Evolutionary conservation across 2,113 vertebrate genomes (phyloP).

Genomic region (Gymnocephalus cernua): DNA sequence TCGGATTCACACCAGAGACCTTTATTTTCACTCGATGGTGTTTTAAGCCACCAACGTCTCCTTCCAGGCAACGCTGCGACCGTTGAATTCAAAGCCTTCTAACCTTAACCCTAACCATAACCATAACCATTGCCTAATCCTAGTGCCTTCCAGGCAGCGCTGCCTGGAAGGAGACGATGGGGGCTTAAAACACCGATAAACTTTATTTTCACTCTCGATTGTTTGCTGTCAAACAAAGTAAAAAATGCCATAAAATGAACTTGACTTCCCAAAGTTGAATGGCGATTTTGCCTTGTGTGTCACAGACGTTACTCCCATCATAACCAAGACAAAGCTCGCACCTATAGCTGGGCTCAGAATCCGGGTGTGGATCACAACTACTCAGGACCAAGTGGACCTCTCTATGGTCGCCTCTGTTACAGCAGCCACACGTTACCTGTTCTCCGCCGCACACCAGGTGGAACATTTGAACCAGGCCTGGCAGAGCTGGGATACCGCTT

Average conservation of each 20-base stretch:
- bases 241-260: background rate
- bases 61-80: too few species aligned
- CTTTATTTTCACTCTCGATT: background rate
- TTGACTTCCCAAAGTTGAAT: rapidly evolving
- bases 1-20: background rate
- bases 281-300: constrained; percentile 20
- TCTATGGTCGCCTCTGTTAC: constrained; percentile 84
- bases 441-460: constrained; percentile 79
- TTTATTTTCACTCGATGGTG: background rate
- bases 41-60: too few species aligned
- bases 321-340: constrained; percentile 76
- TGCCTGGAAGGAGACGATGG: too few species aligned
- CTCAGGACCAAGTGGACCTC: constrained; percentile 71
- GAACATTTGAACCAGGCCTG: constrained; percentile 77
- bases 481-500: constrained; percentile 80
- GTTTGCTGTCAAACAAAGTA: background rate
- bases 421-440: constrained; percentile 86
- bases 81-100: too few species aligned
- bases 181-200: too few species aligned
- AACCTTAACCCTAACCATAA: too few species aligned
- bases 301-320: constrained; percentile 82
- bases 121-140: too few species aligned
- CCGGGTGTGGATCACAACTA: constrained; percentile 72
- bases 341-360: constrained; percentile 84
- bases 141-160: too few species aligned